These are phyloP conservation scores for Amblyjoppa fuscipennis DNA, from an alignment of 2,888 invertebrate genomes.

Conservation along the genomic window DNA sequence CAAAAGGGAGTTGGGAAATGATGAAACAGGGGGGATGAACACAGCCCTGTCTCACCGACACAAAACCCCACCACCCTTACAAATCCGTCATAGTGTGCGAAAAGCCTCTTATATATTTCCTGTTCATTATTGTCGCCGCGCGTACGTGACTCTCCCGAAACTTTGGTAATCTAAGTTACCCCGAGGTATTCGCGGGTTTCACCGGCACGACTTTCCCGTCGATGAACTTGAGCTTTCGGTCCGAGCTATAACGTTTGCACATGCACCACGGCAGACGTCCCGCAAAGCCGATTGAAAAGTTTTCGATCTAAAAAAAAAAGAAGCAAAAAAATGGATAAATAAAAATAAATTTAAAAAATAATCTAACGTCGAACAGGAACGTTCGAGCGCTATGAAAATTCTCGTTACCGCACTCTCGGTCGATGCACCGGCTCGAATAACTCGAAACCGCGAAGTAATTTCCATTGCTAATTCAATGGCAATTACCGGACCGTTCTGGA, in stretches of 20 bases:
- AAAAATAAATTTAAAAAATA: neutral
- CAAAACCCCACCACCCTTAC: neutral
- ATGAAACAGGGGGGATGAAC: neutral
- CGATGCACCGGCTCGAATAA: constrained; percentile 30
- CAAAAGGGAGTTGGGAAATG: constrained; percentile 26
- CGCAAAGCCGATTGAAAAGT: constrained; percentile 1
- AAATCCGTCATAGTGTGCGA: constrained; percentile 37
- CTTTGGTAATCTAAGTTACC: constrained; percentile 66
- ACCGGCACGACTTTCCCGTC: constrained; percentile 34
- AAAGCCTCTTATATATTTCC: constrained; percentile 39
- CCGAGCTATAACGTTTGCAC: neutral
- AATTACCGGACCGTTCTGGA: neutral
- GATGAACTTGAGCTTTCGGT: constrained; percentile 43
- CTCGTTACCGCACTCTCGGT: constrained; percentile 14
- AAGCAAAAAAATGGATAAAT: constrained; percentile 1
- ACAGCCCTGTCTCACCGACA: neutral
- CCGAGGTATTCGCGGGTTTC: constrained; percentile 48
- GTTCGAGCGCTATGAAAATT: constrained; percentile 14
- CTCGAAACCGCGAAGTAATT: constrained; percentile 23
- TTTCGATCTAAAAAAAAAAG: neutral
- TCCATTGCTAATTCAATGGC: constrained; percentile 10
- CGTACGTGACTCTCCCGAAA: constrained; percentile 54
- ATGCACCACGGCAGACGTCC: neutral
- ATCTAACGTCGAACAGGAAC: neutral
- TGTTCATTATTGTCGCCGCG: constrained; percentile 61